Evolutionary conservation across 2,113 vertebrate species (phyloP), one percentile per base, ranked within the genome.

Genomic region (Hyperopisus bebe): DNA sequence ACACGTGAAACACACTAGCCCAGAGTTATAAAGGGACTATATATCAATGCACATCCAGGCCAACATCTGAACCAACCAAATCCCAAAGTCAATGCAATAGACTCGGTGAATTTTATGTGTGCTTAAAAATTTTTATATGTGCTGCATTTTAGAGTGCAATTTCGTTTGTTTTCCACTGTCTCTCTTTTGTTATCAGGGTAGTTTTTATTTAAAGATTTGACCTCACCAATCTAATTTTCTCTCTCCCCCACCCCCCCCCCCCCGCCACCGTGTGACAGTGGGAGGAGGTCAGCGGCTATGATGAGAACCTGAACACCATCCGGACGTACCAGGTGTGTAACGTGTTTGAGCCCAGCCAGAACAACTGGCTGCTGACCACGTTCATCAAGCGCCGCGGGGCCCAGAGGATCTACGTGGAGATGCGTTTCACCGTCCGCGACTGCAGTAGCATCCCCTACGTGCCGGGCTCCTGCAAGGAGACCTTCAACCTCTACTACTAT

Each of bases 311-410:
- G 92, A 98, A 99, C 95, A 98, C 98, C 93, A 99, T 99, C 94
- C 96, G 98, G 89, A 99, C 98, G 0, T 99, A 98, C 94, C 98
- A 99, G 95, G 98, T 99, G 93, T 99, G 98, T 96, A 99, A 99
- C 0, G 98, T 99, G 92, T 99, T 99, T 74, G 98, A 99, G 92
- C 97, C 98, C 93, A 99, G 98, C 94, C 98, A 99, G 95, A 99
- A 99, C 96, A 99, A 99, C 95, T 99, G 98, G 98, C 97, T 99
- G 27, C 98, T 98, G 90, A 99, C 98, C 48, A 99, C 97, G 0
- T 98, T 99, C 95, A 97, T 99, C 89, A 97, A 98, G 93, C 95
- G 98, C 3, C 95, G 97, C 0, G 97, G 97, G 0, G 98, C 98
- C 2, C 98, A 98, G 35, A 97, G 98, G 35, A 97, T 99, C 95